These are phyloP conservation scores for Melieria picta DNA, from an alignment of 2,888 invertebrate species.

Conservation along the genomic window DNA sequence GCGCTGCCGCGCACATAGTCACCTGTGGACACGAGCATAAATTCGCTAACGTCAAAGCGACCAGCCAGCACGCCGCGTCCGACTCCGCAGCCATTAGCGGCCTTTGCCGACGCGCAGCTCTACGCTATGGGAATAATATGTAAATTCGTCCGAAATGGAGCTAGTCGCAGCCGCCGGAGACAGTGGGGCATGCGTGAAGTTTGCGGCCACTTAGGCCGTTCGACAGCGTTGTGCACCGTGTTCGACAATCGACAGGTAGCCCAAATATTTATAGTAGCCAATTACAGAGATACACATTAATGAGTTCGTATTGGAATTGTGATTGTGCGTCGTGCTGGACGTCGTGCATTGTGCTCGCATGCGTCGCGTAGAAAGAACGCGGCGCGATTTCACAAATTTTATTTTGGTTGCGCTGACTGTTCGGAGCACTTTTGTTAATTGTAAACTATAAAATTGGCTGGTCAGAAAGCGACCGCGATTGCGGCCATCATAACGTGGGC, in stretches of 20 bases:
- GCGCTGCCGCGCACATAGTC: background rate
- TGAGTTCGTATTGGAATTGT: slow-evolving; percentile 42
- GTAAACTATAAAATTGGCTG: no score
- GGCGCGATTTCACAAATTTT: background rate
- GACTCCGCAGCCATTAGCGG: slow-evolving; percentile 16
- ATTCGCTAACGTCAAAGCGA: background rate
- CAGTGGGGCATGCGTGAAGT: background rate
- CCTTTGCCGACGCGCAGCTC: slow-evolving; percentile 24
- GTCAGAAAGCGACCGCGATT: no score
- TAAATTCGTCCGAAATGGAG: slow-evolving; percentile 23
- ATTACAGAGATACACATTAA: slow-evolving; percentile 63
- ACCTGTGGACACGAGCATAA: background rate
- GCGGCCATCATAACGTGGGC: no score
- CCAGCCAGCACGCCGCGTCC: background rate
- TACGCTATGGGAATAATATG: slow-evolving; percentile 27
- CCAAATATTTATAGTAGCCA: slow-evolving; percentile 63
- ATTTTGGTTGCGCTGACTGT: no score
- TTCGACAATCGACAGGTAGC: slow-evolving; percentile 57
- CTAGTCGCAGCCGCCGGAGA: no score
- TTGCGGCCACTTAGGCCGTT: background rate
- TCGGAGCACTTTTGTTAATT: no score
- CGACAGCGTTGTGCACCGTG: background rate
- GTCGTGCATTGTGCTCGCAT: background rate
- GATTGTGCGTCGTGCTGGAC: background rate
- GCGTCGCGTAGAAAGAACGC: background rate